Conservation (phyloP, 2,888 invertebrate species). For the Anoplius nigerrimus region DNA sequence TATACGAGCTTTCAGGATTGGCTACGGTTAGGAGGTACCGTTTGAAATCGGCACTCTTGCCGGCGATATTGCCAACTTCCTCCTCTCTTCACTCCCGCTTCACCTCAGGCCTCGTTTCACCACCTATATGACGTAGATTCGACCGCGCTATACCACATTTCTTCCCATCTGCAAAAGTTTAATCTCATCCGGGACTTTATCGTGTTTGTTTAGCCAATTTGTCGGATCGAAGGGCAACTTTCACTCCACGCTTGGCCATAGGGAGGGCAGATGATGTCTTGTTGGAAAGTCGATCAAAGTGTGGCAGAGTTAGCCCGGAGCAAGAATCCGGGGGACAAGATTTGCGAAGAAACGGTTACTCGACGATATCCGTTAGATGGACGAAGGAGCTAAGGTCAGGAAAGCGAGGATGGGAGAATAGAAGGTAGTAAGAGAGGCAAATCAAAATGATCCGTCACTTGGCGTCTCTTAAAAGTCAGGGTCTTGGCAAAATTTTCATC, state of each 20-base stretch:
- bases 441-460: background rate
- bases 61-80: conserved; percentile 54
- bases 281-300: conserved; percentile 9
- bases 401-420: background rate
- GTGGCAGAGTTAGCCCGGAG: conserved; percentile 19
- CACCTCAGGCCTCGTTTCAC: background rate
- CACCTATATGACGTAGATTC: background rate
- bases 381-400: background rate
- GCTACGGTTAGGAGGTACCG: conserved; percentile 36
- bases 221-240: too few relatives aligned
- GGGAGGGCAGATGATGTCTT: too few relatives aligned
- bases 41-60: conserved; percentile 52
- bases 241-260: background rate
- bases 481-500: conserved; percentile 22
- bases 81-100: conserved; percentile 25
- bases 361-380: background rate
- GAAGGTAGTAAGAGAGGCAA: too few relatives aligned
- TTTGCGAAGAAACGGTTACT: background rate
- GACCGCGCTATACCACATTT: background rate
- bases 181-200: too few relatives aligned
- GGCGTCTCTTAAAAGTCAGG: conserved; percentile 22
- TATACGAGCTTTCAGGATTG: conserved; percentile 50
- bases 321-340: conserved; percentile 1
- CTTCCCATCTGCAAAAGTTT: background rate
- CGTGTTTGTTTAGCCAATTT: too few relatives aligned